Base-by-base conservation (phyloP, 2,888 invertebrate species). In the Ditylenchus weischeri region DNA sequence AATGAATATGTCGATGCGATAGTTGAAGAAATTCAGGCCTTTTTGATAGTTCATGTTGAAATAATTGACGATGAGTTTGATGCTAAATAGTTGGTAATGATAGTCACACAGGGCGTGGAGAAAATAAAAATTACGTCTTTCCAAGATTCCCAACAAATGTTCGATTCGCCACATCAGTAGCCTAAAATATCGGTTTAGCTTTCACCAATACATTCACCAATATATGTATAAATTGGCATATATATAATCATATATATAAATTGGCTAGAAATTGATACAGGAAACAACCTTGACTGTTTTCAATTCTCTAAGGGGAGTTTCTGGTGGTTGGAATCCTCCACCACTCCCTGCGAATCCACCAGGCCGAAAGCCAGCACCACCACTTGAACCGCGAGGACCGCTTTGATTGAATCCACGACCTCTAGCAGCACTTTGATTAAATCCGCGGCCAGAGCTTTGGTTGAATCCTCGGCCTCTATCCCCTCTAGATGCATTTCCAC, bases 1-100 rank as follows among this genome's bases (percentile, higher is more conserved):
- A 10, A 54, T 54, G 29, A 54, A 54, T 13, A 23, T 10, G 13
- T 54, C 13, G 54, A 54, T 29, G 11, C 7, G 54, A 54, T 23
- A 54, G n/a, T 54, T 29, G n/a, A 54, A 54, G 21, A 54, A 54
- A 21, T 43, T 43, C 13, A 43, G 43, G 8, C 43, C 43, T 8
- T 43, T 43, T 10, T 6, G 43, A 43, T 43, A 43, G 59, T 59
- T 59, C 59, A 59, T 38, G 29, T 59, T 59, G 59, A 59, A 59
- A n/a, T 38, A 59, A 8, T 59, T 59, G 13, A 21, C 59, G 21
- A 59, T 36, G 19, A 59, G 43, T 15, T 35, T 35, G 10, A 59
- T 59, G 43, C 43, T 43, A 15, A 43, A 43, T 8, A 15, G 11
- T 43, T 8, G 8, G 43, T 43, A 43, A 43, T 13, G 15, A 13